A percentile compares a stretch with the other conserved stretches of the same genome.
These are phyloP conservation scores for Sarcophaga peregrina DNA, from an alignment of 1,140 invertebrate genomes.

Conservation along the genomic window DNA sequence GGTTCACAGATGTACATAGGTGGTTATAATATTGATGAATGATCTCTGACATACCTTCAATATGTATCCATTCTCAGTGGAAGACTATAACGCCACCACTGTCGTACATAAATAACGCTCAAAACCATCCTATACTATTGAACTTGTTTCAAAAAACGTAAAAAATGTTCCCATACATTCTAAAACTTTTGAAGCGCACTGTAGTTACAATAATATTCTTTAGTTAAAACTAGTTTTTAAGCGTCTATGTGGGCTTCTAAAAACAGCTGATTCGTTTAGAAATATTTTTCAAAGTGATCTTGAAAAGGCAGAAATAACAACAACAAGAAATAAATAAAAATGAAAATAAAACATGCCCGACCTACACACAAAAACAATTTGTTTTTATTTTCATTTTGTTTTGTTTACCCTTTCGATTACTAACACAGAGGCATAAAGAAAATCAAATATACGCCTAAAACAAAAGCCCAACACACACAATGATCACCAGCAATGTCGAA, in stretches of 20 bases:
- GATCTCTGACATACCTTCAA: too few relatives aligned
- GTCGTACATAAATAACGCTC: too few relatives aligned
- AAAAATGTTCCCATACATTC: too few relatives aligned
- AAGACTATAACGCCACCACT: too few relatives aligned
- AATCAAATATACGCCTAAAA: neutral
- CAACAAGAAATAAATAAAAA: slow-evolving; percentile 7
- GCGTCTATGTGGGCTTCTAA: neutral
- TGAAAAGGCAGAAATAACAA: slow-evolving; percentile 3
- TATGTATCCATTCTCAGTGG: too few relatives aligned
- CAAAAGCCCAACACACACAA: neutral
- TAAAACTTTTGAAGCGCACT: too few relatives aligned
- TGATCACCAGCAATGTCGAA: neutral
- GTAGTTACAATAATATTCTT: too few relatives aligned
- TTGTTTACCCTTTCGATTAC: slow-evolving; percentile 5
- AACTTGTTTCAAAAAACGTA: too few relatives aligned
- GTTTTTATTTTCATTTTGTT: neutral
- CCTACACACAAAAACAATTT: slow-evolving; percentile 24
- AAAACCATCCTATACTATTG: too few relatives aligned
- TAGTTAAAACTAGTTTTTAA: too few relatives aligned
- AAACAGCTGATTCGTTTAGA: slow-evolving; percentile 30
- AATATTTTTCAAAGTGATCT: slow-evolving; percentile 17
- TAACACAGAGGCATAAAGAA: neutral
- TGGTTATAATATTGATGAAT: too few relatives aligned
- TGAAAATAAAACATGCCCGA: slow-evolving; percentile 12
- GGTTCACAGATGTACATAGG: too few relatives aligned